Conservation (phyloP, 2,113 vertebrate species). For the Psilopogon haemacephalus region DNA sequence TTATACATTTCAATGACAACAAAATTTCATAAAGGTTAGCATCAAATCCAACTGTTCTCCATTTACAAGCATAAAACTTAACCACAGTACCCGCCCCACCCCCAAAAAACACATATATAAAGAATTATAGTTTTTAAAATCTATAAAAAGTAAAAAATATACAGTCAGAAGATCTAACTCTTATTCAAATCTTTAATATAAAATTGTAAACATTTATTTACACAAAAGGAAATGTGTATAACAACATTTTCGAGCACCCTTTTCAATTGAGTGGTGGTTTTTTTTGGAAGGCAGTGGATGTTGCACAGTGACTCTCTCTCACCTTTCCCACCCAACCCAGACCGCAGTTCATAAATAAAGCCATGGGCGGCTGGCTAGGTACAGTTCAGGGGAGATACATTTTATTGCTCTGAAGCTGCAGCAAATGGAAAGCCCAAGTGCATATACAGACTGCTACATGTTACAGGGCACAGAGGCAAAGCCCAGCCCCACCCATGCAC, state of each 20-base stretch:
- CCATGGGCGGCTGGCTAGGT: conserved; percentile 65
- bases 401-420: conserved; percentile 82
- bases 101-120: conserved; percentile 77
- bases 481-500: conserved; percentile 43
- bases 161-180: conserved; percentile 84
- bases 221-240: conserved; percentile 84
- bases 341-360: conserved; percentile 80
- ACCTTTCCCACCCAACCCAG: conserved; percentile 59
- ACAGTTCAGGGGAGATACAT: conserved; percentile 63
- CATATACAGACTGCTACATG: not conserved
- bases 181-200: conserved; percentile 84
- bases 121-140: conserved; percentile 86
- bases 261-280: conserved; percentile 74
- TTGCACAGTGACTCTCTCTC: conserved; percentile 60
- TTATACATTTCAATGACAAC: conserved; percentile 78
- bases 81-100: conserved; percentile 63
- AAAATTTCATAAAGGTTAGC: conserved; percentile 76
- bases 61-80: conserved; percentile 81
- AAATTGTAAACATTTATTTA: conserved; percentile 91
- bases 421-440: conserved; percentile 67
- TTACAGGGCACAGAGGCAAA: conserved; percentile 35
- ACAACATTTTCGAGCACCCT: conserved; percentile 79
- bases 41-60: conserved; percentile 76
- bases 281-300: conserved; percentile 73
- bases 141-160: conserved; percentile 91